Conservation (phyloP, 2,113 vertebrate species). For the Oncorhynchus clarkii region DNA sequence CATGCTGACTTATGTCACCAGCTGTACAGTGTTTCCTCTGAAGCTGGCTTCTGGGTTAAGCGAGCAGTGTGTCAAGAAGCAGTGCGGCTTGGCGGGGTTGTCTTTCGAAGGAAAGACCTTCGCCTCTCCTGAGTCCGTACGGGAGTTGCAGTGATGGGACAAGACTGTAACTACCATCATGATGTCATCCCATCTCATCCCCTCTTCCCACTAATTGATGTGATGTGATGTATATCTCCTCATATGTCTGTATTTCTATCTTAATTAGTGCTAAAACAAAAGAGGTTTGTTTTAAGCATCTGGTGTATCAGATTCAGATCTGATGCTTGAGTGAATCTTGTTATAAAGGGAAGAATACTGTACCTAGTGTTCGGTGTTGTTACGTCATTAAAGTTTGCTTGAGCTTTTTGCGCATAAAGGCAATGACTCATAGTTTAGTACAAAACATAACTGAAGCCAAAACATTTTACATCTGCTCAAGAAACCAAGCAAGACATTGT, state of each 20-base stretch:
- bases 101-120: too few species aligned
- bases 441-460: background rate
- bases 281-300: conserved; percentile 7
- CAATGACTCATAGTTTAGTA: background rate
- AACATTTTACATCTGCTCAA: too few species aligned
- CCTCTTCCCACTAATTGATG: background rate
- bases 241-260: background rate
- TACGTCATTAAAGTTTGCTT: background rate
- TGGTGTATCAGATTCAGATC: conserved; percentile 3
- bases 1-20: too few species aligned
- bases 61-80: too few species aligned
- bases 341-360: background rate
- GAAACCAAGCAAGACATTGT: too few species aligned
- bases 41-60: too few species aligned
- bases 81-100: too few species aligned
- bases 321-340: conserved; percentile 1
- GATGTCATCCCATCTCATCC: background rate
- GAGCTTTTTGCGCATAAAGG: background rate
- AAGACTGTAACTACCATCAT: too few species aligned
- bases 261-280: conserved; percentile 15
- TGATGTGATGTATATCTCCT: background rate
- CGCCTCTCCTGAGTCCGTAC: too few species aligned
- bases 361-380: background rate
- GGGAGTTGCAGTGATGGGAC: too few species aligned
- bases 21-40: too few species aligned